phyloP scores from a whole-genome alignment of 2,888 invertebrate genomes.

The Sinelater perroti region DNA sequence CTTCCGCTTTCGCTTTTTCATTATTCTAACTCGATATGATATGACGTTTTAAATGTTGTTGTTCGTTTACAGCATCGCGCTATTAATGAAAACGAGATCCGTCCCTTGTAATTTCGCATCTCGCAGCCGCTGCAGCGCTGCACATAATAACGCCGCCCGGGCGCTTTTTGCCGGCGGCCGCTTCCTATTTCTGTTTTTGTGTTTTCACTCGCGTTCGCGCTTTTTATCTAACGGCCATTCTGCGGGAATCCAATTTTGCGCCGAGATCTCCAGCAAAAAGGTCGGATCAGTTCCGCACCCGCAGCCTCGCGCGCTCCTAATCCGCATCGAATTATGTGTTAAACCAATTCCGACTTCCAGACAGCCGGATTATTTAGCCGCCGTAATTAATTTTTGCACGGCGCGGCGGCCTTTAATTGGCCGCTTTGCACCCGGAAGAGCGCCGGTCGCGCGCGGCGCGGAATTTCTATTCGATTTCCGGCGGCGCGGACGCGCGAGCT shows the following conservation, averaged over 20 bases:
- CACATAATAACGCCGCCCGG: slow-evolving; percentile 22
- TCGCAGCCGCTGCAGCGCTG: slow-evolving; percentile 10
- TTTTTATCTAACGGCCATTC: slow-evolving; percentile 35
- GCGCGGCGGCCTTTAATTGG: slow-evolving; percentile 6
- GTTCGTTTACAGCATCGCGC: no score
- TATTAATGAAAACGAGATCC: no score
- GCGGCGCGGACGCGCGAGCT: slow-evolving; percentile 22
- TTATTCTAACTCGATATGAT: no score
- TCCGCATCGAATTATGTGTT: slow-evolving; percentile 44
- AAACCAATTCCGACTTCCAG: slow-evolving; percentile 44
- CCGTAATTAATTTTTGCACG: slow-evolving; percentile 40
- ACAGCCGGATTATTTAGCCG: slow-evolving; percentile 40
- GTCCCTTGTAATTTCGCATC: no score
- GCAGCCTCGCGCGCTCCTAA: slow-evolving; percentile 34
- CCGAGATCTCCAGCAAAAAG: slow-evolving; percentile 34
- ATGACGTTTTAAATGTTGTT: no score
- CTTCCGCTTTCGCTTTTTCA: no score
- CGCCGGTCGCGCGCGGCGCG: neutral
- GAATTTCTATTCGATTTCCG: slow-evolving; percentile 27
- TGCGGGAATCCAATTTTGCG: slow-evolving; percentile 36
- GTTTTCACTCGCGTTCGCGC: slow-evolving; percentile 31
- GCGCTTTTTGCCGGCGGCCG: slow-evolving; percentile 18
- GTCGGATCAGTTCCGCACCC: slow-evolving; percentile 33
- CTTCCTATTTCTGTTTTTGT: slow-evolving; percentile 33
- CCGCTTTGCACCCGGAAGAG: slow-evolving; percentile 1